These are phyloP conservation scores for Metridium senile DNA, from an alignment of 92 coral and sea anemone species.

Conservation along the genomic window DNA sequence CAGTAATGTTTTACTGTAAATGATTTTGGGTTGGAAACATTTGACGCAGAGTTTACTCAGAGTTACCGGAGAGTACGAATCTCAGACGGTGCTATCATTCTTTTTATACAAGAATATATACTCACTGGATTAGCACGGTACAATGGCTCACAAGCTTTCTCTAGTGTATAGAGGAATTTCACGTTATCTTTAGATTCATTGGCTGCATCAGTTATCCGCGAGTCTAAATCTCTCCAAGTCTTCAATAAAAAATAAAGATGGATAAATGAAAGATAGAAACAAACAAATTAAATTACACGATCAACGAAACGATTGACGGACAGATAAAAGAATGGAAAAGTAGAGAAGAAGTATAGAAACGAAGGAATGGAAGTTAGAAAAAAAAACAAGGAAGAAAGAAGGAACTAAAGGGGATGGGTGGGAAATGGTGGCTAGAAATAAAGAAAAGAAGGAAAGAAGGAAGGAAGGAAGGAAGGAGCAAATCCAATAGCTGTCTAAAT, in stretches of 20 bases:
- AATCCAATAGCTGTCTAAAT: background rate
- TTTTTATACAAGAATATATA: background rate
- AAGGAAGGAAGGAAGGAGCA: background rate
- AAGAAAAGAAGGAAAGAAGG: background rate
- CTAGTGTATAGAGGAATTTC: conserved; percentile 80
- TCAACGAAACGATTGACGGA: background rate
- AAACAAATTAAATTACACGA: background rate
- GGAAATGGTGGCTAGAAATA: background rate
- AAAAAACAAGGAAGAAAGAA: background rate
- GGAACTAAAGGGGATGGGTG: no score
- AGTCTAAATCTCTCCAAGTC: conserved; percentile 84
- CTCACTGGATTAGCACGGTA: conserved; percentile 87
- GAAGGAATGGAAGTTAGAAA: background rate
- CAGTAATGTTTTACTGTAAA: no score
- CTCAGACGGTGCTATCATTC: no score
- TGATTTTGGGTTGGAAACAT: no score
- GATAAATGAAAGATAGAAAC: background rate
- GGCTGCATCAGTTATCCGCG: conserved; percentile 88
- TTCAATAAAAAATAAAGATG: background rate
- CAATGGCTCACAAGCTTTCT: conserved; percentile 84
- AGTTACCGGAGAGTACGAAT: no score
- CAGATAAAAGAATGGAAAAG: background rate
- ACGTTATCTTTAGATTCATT: conserved; percentile 90
- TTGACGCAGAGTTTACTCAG: no score
- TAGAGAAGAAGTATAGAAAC: background rate